These are phyloP conservation scores for Lasaia peninsularis DNA, from an alignment of 1,140 invertebrate genomes.

Conservation along the genomic window DNA sequence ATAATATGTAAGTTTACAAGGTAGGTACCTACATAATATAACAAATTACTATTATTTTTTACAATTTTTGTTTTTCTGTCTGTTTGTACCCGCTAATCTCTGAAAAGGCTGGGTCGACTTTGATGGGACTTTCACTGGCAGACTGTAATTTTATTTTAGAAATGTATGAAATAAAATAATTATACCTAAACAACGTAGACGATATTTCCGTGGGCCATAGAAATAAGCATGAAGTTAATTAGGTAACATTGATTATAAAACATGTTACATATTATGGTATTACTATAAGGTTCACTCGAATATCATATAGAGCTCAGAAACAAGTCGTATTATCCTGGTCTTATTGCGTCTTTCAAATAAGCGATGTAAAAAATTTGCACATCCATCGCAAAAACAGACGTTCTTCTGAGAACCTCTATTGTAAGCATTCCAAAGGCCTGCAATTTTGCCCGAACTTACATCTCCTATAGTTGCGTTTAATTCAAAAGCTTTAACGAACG, in stretches of 20 bases:
- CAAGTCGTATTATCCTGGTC: slow-evolving; percentile 6
- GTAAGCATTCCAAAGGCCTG: slow-evolving; percentile 56
- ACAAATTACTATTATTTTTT: no score
- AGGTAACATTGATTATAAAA: background rate
- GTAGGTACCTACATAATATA: no score
- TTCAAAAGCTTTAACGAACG: slow-evolving; percentile 30
- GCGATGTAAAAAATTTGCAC: slow-evolving; percentile 48
- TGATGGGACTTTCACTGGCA: no score
- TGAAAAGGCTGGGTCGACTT: no score
- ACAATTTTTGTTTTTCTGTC: no score
- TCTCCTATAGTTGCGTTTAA: slow-evolving; percentile 51
- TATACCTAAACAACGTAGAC: no score
- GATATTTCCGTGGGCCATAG: no score
- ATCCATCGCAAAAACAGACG: slow-evolving; percentile 50
- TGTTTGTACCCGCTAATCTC: no score
- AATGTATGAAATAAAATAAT: no score
- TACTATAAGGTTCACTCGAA: background rate
- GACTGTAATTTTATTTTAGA: no score
- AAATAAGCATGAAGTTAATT: no score
- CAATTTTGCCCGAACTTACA: slow-evolving; percentile 59
- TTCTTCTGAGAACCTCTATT: slow-evolving; percentile 62
- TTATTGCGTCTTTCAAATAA: slow-evolving; percentile 9
- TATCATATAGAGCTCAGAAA: background rate
- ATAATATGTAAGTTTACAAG: no score
- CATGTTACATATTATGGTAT: background rate